Evolutionary conservation across 2,797 vertebrate genomes (phyloP), one percentile per base, ranked within the genome.

Genomic region (Pseudochirops corinnae): DNA sequence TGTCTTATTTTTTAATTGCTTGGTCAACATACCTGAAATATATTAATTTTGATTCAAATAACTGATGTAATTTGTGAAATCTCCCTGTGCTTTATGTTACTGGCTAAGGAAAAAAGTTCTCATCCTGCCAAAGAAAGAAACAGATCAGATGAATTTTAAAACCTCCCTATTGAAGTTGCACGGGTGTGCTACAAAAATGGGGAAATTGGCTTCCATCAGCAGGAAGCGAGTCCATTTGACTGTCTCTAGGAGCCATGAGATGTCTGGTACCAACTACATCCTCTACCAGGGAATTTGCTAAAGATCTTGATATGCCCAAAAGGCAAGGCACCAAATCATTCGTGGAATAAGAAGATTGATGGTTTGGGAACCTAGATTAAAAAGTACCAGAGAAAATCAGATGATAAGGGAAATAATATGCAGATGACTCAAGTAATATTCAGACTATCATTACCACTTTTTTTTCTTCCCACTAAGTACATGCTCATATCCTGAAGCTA

Each of bases 401-500:
- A 50, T 87, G 24, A 50, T 24, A 87, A 87, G 74, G 91, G 91
- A 92, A 96, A 56, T 0, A 55, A 92, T 21, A 93, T 94, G 87
- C 74, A 62, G 24, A 95, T 94, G 60, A 56, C 53, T 90, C n/a
- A 92, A 92, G 62, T 33, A 82, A 97, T 91, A 92, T 91, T 92
- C 87, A 92, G 95, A 91, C 55, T 1, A 0, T 93, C 94, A 82
- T 94, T 92, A 93, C 18, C 67, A 39, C 31, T 92, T 95, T 97
- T 58, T 93, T 97, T 58, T 92, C 39, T 55, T 50, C 39, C 92
- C 82, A 94, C 94, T 46, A 55, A 94, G 92, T 92, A 60, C 94
- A 87, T 26, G 74, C 39, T 94, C 87, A 62, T 97, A 96, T 97
- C 93, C 95, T 95, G 97, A 96, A 98, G 97, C 62, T 95, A 87